Base-by-base conservation (phyloP, 2,797 vertebrate species). In the Meriones psammophilus region DNA sequence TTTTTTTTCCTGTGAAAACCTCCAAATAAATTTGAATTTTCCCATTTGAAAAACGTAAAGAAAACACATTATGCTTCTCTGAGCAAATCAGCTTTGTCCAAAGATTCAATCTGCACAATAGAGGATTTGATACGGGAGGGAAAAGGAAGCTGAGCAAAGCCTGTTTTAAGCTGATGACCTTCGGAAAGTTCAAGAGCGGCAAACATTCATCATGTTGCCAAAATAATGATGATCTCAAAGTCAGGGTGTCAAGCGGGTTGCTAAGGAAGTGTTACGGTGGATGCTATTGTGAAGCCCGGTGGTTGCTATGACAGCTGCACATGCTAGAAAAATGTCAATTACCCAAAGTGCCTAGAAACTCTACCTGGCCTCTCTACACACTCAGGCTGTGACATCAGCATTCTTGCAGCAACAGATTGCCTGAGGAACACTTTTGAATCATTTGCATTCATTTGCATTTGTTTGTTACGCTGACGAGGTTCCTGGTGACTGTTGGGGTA, bases 241-340 rank as follows among this genome's bases (percentile, higher is more conserved):
- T 96, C 92, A 69, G 92, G 96, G 88, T 84, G 92, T 83, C 39
- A 71, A 85, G 46, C 6, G n/a, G 71, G 97, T 98, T 98, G 97
- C 98, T 97, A 97, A 97, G 98, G 96, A 96, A 97, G 97, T 42
- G 93, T 81, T 36, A 3, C 0, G 8, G 92, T 6, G 10, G 46
- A 12, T 58, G 91, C 74, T 78, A 15, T 64, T 1, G 15, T 96
- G 95, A 7, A 60, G 89, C 58, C 39, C 73, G 39, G 95, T 60
- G 96, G 90, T 69, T 97, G 93, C 88, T 66, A 39, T 7, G 96
- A 77, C 50, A 0, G 0, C 84, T 74, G 77, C 0, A 0, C 50
- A 5, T 2, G 20, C 42, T 80, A 64, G 87, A 90, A 79, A 85
- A 30, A 83, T 1, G 42, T 8, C 88, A 89, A 22, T 91, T 81